Evolutionary conservation across 2,888 invertebrate species (phyloP).

Genomic region (Busseola fusca): DNA sequence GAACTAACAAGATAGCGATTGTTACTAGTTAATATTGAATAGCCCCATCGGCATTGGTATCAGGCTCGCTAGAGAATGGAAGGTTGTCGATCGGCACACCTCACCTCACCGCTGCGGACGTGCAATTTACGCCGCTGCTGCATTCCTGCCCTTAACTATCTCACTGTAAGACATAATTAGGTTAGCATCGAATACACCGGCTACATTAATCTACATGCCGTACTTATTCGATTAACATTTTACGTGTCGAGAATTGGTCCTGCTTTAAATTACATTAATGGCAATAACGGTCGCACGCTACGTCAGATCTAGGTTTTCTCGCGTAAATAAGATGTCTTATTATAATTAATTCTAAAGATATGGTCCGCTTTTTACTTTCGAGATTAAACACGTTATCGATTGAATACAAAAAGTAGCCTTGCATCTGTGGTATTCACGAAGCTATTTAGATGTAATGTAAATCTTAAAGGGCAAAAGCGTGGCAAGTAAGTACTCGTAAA

Average conservation of each 20-base stretch:
- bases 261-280: conserved; percentile 60
- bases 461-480: conserved; percentile 86
- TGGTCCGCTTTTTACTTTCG: conserved; percentile 24
- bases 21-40: conserved; percentile 79
- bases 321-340: conserved; percentile 38
- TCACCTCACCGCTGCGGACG: conserved; percentile 73
- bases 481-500: conserved; percentile 78
- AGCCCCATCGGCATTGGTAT: conserved; percentile 82
- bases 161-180: conserved; percentile 73
- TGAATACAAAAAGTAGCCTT: conserved; percentile 69
- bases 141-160: conserved; percentile 80
- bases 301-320: conserved; percentile 25
- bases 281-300: conserved; percentile 37
- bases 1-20: conserved; percentile 68
- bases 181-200: conserved; percentile 62
- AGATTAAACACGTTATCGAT: conserved; percentile 54
- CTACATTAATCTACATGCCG: conserved; percentile 65
- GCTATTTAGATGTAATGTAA: conserved; percentile 82
- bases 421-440: conserved; percentile 73
- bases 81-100: conserved; percentile 84
- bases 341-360: conserved; percentile 31
- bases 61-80: conserved; percentile 81
- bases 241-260: conserved; percentile 64
- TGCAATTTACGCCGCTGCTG: conserved; percentile 77
- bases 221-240: conserved; percentile 68